Conservation (phyloP, 2,888 invertebrate genomes). For the Cephonodes hylas region DNA sequence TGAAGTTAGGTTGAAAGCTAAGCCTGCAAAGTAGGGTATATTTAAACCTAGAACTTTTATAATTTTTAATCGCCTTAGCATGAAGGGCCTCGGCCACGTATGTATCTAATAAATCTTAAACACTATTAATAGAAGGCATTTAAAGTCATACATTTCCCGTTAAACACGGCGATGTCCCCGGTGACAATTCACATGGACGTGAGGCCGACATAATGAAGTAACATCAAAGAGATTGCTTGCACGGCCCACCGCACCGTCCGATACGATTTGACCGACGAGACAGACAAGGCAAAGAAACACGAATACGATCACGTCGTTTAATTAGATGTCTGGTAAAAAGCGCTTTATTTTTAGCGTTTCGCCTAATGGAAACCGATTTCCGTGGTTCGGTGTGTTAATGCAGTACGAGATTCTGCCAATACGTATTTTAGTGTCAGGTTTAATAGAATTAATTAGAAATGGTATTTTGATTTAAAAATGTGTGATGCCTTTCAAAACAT, state of each 20-base stretch:
- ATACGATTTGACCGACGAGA: conserved; percentile 51
- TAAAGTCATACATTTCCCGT: background rate
- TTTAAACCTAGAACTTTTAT: too few species aligned
- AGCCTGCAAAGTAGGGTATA: too few species aligned
- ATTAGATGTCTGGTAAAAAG: conserved; percentile 25
- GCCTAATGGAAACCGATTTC: background rate
- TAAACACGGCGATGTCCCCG: conserved; percentile 12
- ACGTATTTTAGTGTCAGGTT: too few species aligned
- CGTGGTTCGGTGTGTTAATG: background rate
- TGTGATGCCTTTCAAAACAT: too few species aligned
- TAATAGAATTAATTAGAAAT: too few species aligned
- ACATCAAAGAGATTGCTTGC: conserved; percentile 51
- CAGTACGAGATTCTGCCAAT: too few species aligned
- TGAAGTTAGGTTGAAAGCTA: too few species aligned
- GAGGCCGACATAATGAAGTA: conserved; percentile 57
- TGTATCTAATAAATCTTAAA: too few species aligned
- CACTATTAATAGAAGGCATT: background rate
- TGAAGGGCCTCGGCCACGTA: too few species aligned
- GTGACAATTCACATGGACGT: conserved; percentile 38
- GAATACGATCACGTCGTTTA: conserved; percentile 38
- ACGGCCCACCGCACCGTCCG: conserved; percentile 50
- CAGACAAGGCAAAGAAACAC: conserved; percentile 42
- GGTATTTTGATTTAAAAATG: too few species aligned
- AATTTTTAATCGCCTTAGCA: too few species aligned
- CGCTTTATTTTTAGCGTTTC: background rate